Conservation (phyloP, 2,113 vertebrate genomes). For the Nasalis larvatus region DNA sequence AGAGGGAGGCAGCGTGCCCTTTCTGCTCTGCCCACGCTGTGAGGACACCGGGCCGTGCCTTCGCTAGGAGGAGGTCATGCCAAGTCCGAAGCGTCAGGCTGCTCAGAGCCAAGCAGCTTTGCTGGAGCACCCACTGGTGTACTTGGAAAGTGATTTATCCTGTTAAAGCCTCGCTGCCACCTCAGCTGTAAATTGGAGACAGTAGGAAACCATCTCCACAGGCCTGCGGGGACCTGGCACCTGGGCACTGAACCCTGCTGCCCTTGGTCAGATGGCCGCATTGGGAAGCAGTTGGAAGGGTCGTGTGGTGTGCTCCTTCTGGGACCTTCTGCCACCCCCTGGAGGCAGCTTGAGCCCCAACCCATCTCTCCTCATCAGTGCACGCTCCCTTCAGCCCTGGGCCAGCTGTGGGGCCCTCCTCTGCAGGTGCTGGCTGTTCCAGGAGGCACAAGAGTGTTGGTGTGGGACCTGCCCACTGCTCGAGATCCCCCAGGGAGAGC, state of each 20-base stretch:
- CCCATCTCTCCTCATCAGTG: not conserved
- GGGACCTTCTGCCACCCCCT: not conserved
- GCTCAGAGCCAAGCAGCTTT: not conserved
- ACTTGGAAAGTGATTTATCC: not conserved
- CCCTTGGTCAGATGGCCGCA: not conserved
- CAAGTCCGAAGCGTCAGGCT: not conserved
- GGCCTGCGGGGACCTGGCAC: not conserved
- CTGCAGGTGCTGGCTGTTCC: not conserved
- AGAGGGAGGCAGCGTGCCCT: not conserved
- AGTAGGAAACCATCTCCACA: not conserved
- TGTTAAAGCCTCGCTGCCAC: not conserved
- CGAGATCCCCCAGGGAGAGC: no score
- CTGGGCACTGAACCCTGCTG: not conserved
- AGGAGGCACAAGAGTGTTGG: not conserved
- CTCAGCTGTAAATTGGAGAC: not conserved
- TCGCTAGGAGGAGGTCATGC: not conserved
- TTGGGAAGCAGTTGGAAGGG: not conserved
- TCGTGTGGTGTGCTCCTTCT: no score
- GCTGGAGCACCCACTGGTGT: not conserved
- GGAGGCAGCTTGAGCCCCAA: not conserved
- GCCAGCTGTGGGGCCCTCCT: not conserved
- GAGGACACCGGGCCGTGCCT: not conserved
- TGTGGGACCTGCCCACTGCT: not conserved
- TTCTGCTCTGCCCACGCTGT: not conserved
- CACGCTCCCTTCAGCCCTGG: fast-evolving